phyloP scores from a whole-genome alignment of 2,888 invertebrate species.

The Tryphoninae sp. region DNA sequence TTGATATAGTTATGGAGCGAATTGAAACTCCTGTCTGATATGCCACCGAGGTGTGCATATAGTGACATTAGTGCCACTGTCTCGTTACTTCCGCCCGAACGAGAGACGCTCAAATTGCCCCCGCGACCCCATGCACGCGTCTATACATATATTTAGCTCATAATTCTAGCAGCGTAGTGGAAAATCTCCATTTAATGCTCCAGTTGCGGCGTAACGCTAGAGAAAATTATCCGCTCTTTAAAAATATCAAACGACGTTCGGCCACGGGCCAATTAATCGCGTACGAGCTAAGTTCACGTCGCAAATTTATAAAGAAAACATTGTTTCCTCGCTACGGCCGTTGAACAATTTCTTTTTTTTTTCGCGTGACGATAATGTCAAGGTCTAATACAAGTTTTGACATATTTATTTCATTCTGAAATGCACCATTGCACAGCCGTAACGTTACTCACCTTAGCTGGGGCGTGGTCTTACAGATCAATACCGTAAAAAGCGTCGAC shows the following conservation, averaged over 20 bases:
- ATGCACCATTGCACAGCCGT: slow-evolving; percentile 25
- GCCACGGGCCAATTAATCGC: neutral
- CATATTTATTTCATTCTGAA: slow-evolving; percentile 19
- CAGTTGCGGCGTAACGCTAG: slow-evolving; percentile 9
- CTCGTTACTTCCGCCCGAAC: slow-evolving; percentile 56
- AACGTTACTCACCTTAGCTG: slow-evolving; percentile 65
- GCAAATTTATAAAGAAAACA: neutral
- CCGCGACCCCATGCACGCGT: slow-evolving; percentile 1
- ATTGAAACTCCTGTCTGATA: slow-evolving; percentile 39
- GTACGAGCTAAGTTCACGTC: neutral
- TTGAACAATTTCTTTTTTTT: neutral
- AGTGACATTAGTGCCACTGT: slow-evolving; percentile 16
- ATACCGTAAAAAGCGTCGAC: slow-evolving; percentile 71
- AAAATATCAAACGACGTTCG: neutral
- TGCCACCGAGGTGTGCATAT: slow-evolving; percentile 25
- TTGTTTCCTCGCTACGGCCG: neutral
- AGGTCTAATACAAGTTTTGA: neutral
- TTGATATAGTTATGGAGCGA: slow-evolving; percentile 46
- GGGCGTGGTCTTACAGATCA: slow-evolving; percentile 73
- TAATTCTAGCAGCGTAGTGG: slow-evolving; percentile 38
- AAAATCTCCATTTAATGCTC: slow-evolving; percentile 52
- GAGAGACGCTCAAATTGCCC: slow-evolving; percentile 40
- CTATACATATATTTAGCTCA: slow-evolving; percentile 28
- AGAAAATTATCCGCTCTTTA: slow-evolving; percentile 33
- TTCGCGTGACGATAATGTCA: neutral